A percentile compares a stretch with the other conserved stretches of the same genome.
These are phyloP conservation scores for Mactra quadrangularis DNA, from an alignment of 1,140 invertebrate genomes.

Conservation along the genomic window DNA sequence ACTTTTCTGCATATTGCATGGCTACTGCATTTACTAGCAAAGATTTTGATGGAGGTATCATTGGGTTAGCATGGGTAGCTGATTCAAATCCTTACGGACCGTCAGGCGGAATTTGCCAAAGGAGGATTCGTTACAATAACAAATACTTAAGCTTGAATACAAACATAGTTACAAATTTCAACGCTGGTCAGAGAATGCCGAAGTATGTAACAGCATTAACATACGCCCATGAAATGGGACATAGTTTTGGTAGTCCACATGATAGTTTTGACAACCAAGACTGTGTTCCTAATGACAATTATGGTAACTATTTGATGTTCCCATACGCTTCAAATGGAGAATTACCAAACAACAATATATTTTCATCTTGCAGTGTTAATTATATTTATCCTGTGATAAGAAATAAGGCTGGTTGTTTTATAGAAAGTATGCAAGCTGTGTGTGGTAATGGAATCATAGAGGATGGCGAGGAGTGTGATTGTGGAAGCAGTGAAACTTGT, in stretches of 20 bases:
- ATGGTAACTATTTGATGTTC: conserved; percentile 78
- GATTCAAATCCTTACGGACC: conserved; percentile 63
- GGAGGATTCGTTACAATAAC: conserved; percentile 39
- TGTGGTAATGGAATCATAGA: conserved; percentile 76
- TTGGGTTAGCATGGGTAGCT: conserved; percentile 77
- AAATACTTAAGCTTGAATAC: conserved; percentile 72
- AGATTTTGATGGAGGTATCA: conserved; percentile 70
- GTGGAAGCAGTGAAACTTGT: conserved; percentile 70
- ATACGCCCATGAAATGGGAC: conserved; percentile 78
- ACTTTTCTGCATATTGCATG: conserved; percentile 73
- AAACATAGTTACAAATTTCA: conserved; percentile 68
- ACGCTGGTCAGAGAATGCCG: conserved; percentile 60
- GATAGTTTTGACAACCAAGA: conserved; percentile 59
- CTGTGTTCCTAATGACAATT: conserved; percentile 62
- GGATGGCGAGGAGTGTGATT: conserved; percentile 78
- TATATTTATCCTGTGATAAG: conserved; percentile 75
- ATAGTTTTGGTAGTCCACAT: conserved; percentile 78
- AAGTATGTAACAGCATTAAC: conserved; percentile 62
- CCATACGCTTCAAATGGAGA: conserved; percentile 64
- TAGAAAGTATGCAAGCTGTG: conserved; percentile 31
- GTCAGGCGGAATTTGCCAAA: conserved; percentile 72
- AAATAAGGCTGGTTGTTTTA: conserved; percentile 70
- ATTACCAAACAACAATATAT: conserved; percentile 72
- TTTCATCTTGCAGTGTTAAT: conserved; percentile 77
- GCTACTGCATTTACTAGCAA: conserved; percentile 74